A percentile compares a stretch with the other conserved stretches of the same genome.
Evolutionary conservation across 2,113 vertebrate genomes (phyloP).

Genomic region (Promerops cafer): DNA sequence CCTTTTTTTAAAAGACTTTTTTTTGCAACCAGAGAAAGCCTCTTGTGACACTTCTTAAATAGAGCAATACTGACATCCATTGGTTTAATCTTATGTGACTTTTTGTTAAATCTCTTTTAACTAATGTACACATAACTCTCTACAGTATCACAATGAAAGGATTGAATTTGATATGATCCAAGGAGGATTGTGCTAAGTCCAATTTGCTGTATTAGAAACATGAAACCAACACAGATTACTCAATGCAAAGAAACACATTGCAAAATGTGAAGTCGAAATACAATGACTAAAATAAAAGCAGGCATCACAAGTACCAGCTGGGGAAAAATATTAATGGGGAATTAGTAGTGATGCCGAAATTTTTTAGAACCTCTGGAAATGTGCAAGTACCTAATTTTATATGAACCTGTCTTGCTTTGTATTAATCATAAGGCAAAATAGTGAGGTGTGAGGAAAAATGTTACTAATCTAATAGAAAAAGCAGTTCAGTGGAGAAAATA

Average conservation of each 20-base stretch:
- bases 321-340: not conserved
- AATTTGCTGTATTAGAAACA: conserved; percentile 49
- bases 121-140: not conserved
- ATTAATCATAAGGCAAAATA: not conserved
- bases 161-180: conserved; percentile 14
- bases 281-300: not conserved
- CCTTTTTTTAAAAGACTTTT: not conserved
- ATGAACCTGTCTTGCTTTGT: not conserved
- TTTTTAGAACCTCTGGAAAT: not conserved
- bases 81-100: conserved; percentile 63
- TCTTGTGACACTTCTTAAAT: not conserved
- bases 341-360: not conserved
- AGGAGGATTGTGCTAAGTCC: conserved; percentile 48
- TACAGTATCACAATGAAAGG: not conserved
- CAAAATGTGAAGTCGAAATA: not conserved
- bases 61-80: conserved; percentile 78
- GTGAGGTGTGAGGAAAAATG: not conserved
- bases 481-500: not conserved
- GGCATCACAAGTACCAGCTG: not conserved
- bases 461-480: not conserved
- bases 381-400: not conserved
- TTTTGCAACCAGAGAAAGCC: conserved; percentile 53
- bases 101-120: not conserved
- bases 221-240: conserved; percentile 26
- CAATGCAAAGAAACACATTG: conserved; percentile 5